phyloP scores from a whole-genome alignment of 2,113 vertebrate species.

The Notechis scutatus region DNA sequence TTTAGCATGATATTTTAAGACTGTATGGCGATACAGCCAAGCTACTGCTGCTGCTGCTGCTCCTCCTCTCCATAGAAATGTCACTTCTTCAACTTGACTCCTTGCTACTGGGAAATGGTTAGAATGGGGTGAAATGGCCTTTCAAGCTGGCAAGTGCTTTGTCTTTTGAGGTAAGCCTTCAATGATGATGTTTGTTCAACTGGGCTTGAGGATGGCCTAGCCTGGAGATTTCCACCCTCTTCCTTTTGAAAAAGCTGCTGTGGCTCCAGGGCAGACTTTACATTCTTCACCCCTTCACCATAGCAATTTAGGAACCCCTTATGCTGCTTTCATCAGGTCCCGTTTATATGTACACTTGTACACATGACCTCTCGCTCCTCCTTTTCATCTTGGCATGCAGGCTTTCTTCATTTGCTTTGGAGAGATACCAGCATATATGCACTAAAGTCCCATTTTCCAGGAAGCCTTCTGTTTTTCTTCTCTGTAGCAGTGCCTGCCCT shows the following conservation, averaged over 20 bases:
- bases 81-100: not conserved
- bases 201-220: not conserved
- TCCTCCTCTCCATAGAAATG: not conserved
- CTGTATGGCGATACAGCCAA: not conserved
- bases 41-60: not conserved
- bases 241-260: not conserved
- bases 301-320: not conserved
- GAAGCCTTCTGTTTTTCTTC: not conserved
- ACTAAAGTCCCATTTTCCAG: not conserved
- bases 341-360: not conserved
- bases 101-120: not conserved
- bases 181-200: not conserved
- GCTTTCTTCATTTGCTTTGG: not conserved
- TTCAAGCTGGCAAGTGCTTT: not conserved
- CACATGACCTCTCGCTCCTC: not conserved
- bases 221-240: not conserved
- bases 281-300: not conserved
- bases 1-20: constrained; percentile 6
- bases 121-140: not conserved
- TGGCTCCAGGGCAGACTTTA: not conserved
- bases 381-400: not conserved
- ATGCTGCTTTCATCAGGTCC: not conserved
- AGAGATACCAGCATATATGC: not conserved
- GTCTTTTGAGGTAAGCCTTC: not conserved
- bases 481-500: not conserved